phyloP scores from a whole-genome alignment of 1,140 invertebrate genomes.

The Odontomachus brunneus region DNA sequence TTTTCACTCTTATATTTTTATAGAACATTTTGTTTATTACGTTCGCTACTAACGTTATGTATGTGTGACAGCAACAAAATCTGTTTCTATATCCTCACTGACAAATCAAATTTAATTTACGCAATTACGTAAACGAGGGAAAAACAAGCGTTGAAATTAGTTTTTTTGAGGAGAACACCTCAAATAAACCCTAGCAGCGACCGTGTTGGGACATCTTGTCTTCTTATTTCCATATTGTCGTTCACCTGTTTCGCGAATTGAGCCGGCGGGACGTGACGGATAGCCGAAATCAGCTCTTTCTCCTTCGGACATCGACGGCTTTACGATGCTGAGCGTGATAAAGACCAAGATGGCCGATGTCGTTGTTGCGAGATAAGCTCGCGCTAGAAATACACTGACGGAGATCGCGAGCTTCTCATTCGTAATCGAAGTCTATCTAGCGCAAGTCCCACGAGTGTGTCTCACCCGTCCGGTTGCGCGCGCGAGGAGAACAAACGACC shows the following conservation, averaged over 20 bases:
- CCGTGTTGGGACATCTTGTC: too few species aligned
- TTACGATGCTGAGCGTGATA: conserved; percentile 10
- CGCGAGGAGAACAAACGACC: conserved; percentile 54
- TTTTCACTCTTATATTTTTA: too few species aligned
- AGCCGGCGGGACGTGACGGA: not conserved
- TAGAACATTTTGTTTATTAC: too few species aligned
- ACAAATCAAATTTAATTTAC: too few species aligned
- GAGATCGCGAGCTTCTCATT: conserved; percentile 23
- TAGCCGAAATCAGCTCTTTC: not conserved
- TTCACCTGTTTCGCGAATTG: not conserved
- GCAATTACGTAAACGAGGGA: too few species aligned
- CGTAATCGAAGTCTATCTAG: conserved; percentile 61
- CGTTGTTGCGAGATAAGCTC: conserved; percentile 29
- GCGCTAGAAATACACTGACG: conserved; percentile 18
- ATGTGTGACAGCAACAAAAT: too few species aligned
- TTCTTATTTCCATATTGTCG: too few species aligned
- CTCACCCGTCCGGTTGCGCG: conserved; percentile 35
- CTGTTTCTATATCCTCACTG: too few species aligned
- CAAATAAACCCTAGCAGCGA: too few species aligned
- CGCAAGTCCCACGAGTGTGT: conserved; percentile 55
- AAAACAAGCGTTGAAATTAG: too few species aligned
- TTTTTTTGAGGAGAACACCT: too few species aligned
- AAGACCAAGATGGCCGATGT: conserved; percentile 13
- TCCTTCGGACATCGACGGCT: not conserved
- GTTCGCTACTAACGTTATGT: too few species aligned